Evolutionary conservation across 2,888 invertebrate genomes (phyloP).

Genomic region (Drosophila phalerata): DNA sequence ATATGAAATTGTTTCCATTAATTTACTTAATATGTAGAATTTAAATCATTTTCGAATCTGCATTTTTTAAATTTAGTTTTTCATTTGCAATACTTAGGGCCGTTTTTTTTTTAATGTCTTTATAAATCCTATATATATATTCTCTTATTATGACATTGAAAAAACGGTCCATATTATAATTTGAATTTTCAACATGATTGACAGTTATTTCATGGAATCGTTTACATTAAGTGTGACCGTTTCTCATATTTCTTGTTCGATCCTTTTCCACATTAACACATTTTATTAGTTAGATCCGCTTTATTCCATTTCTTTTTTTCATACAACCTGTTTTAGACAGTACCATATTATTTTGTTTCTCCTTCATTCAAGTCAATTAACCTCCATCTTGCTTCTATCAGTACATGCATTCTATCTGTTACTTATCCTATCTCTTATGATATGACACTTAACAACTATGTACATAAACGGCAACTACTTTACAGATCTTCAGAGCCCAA

Average conservation of each 20-base stretch:
- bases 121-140: no score
- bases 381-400: background rate
- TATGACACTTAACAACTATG: slow-evolving; percentile 28
- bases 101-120: background rate
- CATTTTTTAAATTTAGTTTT: background rate
- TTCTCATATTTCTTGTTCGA: slow-evolving; percentile 25
- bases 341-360: background rate
- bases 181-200: slow-evolving; percentile 2
- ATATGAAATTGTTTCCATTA: background rate
- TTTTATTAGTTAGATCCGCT: no score
- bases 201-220: slow-evolving; percentile 30
- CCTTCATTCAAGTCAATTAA: background rate
- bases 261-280: slow-evolving; percentile 1
- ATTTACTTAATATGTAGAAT: background rate
- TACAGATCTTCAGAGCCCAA: slow-evolving; percentile 84
- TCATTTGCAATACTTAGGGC: background rate
- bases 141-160: no score
- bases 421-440: slow-evolving; percentile 31
- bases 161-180: no score
- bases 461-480: slow-evolving; percentile 59
- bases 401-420: slow-evolving; percentile 14
- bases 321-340: background rate
- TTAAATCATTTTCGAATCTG: background rate
- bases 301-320: background rate
- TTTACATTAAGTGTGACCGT: slow-evolving; percentile 30